Percentiles rank a stretch among this genome's conserved stretches.
phyloP scores from a whole-genome alignment of 2,888 invertebrate genomes.

The Ectobius pallidus region DNA sequence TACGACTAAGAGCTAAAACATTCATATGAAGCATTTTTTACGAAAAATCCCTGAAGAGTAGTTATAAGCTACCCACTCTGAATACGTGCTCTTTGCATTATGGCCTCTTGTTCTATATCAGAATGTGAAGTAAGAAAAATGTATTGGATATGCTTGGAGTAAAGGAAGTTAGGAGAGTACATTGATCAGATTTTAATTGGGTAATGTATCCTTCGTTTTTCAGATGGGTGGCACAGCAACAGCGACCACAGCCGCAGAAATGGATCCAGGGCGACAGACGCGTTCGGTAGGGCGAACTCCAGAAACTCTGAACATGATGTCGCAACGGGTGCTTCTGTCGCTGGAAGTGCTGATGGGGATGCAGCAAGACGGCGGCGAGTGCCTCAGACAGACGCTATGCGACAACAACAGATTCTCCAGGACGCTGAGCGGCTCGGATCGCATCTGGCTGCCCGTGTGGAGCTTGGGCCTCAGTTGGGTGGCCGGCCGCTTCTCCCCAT shows the following conservation, averaged over 20 bases:
- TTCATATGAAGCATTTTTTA: too few species aligned
- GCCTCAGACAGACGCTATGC: slow-evolving; percentile 69
- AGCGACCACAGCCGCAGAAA: background rate
- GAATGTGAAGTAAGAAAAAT: too few species aligned
- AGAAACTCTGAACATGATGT: slow-evolving; percentile 60
- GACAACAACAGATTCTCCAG: slow-evolving; percentile 70
- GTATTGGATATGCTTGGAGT: too few species aligned
- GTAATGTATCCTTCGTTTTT: too few species aligned
- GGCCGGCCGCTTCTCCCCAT: slow-evolving; percentile 25
- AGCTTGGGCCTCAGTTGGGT: slow-evolving; percentile 48
- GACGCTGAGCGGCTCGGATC: slow-evolving; percentile 60
- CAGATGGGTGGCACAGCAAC: background rate
- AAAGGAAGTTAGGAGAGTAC: too few species aligned
- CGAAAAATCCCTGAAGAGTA: too few species aligned
- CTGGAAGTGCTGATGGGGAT: slow-evolving; percentile 63
- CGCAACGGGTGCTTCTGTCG: slow-evolving; percentile 60
- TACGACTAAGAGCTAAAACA: too few species aligned
- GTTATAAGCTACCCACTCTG: too few species aligned
- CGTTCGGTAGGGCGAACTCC: background rate
- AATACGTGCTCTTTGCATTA: too few species aligned
- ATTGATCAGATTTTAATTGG: too few species aligned
- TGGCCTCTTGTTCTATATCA: too few species aligned
- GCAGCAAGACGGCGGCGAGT: slow-evolving; percentile 60
- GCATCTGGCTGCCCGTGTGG: slow-evolving; percentile 77
- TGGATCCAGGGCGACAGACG: background rate